Evolutionary conservation across 2,113 vertebrate species (phyloP), one percentile per base, ranked within the genome.

Genomic region (Pipra filicauda): DNA sequence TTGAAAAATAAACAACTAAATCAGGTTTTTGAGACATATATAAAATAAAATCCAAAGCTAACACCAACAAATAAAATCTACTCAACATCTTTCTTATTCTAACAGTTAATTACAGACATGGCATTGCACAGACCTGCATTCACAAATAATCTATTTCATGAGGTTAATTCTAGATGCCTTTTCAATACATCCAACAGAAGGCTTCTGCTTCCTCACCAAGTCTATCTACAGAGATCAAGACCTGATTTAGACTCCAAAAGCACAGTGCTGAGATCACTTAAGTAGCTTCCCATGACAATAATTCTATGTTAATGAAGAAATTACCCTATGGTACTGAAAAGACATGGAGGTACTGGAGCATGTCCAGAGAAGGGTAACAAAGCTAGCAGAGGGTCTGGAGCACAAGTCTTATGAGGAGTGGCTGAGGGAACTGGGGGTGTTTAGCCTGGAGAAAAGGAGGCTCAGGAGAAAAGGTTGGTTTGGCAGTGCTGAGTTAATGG

Each of bases 391-490:
- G 69, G 35, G 6, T 49, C 72, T 28, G 35, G 30, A 55, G 21
- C 41, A 18, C 12, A 77, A 57, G 69, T 43, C 15, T 84, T 64
- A 37, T 2, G 13, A 62, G 30, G 9, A 43, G 9, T 9, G 6
- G 49, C 31, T 43, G 15, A 64, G 21, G 30, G 21, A 76, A 49
- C 15, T 0, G 0, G 17, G 7, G 8, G 0, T 33, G 15, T 43
- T 1, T 0, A 31, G 35, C 17, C 31, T 35, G 15, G 26, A 49
- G 35, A 57, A 70, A 33, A 64, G 7, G 3, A 24, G 27, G 26
- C 9, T 84, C 15, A 37, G 26, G 30, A 64, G 39, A 64, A 64
- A 43, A 30, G 15, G 48, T 6, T 37, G 35, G 31, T 22, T 43
- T 35, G 18, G 41, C 30, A 55, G 54, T 31, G 30, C 30, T 55